Conservation (phyloP, 2,113 vertebrate species). For the Rattus norvegicus region GRCr8 NC_086033.1:107477001-107477500, state of each 20-base stretch:
- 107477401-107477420: not conserved
- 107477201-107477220: not conserved
- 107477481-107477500: not conserved
- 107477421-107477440: not conserved
- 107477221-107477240: not conserved
- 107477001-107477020: not conserved
- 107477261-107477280: not conserved
- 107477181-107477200: not conserved
- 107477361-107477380: not conserved
- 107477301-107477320: not conserved
- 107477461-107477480: not conserved
- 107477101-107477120: no score
- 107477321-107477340: not conserved
- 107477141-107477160: not conserved
- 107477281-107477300: no score
- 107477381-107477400: not conserved
- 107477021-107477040: not conserved
- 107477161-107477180: no score
- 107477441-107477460: not conserved
- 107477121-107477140: accelerated
- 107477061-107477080: accelerated
- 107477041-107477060: not conserved
- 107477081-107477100: not conserved
- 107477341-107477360: not conserved
- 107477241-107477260: not conserved